Evolutionary conservation across 2,888 invertebrate species (phyloP), one percentile per base, ranked within the genome.

Genomic region (Smittia aterrima): DNA sequence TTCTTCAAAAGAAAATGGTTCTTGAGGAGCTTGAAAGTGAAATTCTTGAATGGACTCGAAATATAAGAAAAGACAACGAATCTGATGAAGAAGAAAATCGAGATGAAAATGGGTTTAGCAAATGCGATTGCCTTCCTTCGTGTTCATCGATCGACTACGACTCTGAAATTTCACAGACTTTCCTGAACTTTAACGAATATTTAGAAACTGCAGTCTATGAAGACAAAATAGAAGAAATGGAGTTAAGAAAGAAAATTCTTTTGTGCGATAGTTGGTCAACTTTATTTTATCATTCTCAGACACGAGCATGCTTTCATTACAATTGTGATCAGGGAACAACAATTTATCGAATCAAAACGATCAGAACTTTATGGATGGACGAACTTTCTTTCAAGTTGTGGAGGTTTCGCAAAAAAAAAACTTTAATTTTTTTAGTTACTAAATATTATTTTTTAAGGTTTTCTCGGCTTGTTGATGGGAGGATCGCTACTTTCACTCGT

Each of bases 251-350:
- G n/a, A n/a, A n/a, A n/a, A n/a, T n/a, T n/a, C n/a, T n/a, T n/a
- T n/a, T n/a, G n/a, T n/a, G n/a, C n/a, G n/a, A n/a, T n/a, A n/a
- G n/a, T n/a, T n/a, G n/a, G n/a, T n/a, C n/a, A n/a, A n/a, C n/a
- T n/a, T n/a, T n/a, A n/a, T n/a, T n/a, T n/a, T n/a, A n/a, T 9
- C 32, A 6, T 32, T 32, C 9, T 32, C 9, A 32, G 32, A 9
- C 32, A 32, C 32, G 32, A 32, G 9, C 32, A 32, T 9, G 85
- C 90, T 0, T 85, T 89, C 1, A 84, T 90, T 6, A 87, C 87
- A 77, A 85, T 91, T 66, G 90, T 89, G 82, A 90, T 90, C 82
- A 90, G 90, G 80, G 90, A 91, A 78, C 87, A 88, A 3, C 89
- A 90, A 79, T 90, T 89, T 78, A 85, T 89, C 32, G 87, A 89